Percentiles rank a stretch among this genome's conserved stretches.
Conservation (phyloP, 2,888 invertebrate species). For the Phyllotreta cruciferae region DNA sequence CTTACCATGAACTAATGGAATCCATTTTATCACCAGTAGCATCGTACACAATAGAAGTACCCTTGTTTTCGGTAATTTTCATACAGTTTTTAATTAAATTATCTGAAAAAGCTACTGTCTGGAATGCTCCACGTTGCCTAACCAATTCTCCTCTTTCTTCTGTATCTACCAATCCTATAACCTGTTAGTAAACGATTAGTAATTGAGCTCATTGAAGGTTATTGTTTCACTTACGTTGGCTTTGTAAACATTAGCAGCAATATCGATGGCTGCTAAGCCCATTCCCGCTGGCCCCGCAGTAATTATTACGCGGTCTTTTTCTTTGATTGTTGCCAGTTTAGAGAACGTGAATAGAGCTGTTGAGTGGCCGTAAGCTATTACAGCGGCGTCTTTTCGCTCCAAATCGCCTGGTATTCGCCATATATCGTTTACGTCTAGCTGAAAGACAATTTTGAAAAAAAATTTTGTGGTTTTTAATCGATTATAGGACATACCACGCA, state of each 20-base stretch:
- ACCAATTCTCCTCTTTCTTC: slow-evolving; percentile 67
- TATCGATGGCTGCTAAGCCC: slow-evolving; percentile 71
- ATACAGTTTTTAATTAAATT: slow-evolving; percentile 65
- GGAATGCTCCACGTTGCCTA: slow-evolving; percentile 69
- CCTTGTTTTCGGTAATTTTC: slow-evolving; percentile 65
- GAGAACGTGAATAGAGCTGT: slow-evolving; percentile 71
- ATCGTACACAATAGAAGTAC: slow-evolving; percentile 71
- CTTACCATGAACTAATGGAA: slow-evolving; percentile 66
- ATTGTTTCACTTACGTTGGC: slow-evolving; percentile 62
- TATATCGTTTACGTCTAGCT: slow-evolving; percentile 63
- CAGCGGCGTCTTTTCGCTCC: slow-evolving; percentile 65
- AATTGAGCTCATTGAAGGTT: slow-evolving; percentile 1
- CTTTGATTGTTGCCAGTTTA: slow-evolving; percentile 60
- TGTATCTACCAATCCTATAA: slow-evolving; percentile 72
- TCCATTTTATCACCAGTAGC: slow-evolving; percentile 69
- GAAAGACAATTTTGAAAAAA: slow-evolving; percentile 30
- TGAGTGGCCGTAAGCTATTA: slow-evolving; percentile 68
- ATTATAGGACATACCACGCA: slow-evolving; percentile 59
- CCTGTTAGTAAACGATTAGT: slow-evolving; percentile 58
- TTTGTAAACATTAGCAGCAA: slow-evolving; percentile 72
- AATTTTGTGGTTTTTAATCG: not conserved
- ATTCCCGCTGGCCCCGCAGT: slow-evolving; percentile 71
- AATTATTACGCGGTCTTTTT: slow-evolving; percentile 68
- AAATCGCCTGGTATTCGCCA: slow-evolving; percentile 66
- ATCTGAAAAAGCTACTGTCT: slow-evolving; percentile 67